Evolutionary conservation across 2,113 vertebrate genomes (phyloP).

Genomic region (Caretta caretta): DNA sequence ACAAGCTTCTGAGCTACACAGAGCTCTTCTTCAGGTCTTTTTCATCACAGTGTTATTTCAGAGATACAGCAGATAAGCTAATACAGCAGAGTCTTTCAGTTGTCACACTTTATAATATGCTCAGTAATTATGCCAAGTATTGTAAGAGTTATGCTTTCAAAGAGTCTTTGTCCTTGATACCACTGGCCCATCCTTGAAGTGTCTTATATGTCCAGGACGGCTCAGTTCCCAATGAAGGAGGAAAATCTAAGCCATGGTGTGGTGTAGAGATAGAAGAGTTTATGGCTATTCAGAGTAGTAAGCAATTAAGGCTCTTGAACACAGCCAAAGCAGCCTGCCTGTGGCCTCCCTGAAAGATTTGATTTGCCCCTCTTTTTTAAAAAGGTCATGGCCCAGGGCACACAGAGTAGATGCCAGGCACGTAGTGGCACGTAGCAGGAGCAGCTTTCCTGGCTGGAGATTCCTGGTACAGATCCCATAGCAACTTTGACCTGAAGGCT

Average conservation of each 20-base stretch:
- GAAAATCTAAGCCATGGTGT: background rate
- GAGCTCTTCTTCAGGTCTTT: too few relatives aligned
- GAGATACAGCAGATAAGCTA: background rate
- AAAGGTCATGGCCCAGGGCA: background rate
- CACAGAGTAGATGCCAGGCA: background rate
- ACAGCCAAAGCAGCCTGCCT: background rate
- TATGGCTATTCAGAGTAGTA: background rate
- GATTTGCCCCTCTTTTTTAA: background rate
- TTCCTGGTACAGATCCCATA: background rate
- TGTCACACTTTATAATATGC: background rate
- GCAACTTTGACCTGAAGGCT: fast-evolving
- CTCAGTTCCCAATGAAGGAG: background rate
- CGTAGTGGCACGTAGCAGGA: background rate
- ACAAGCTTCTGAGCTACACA: too few relatives aligned
- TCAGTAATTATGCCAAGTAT: background rate
- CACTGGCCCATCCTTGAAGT: background rate
- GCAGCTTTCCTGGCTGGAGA: background rate
- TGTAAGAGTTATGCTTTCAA: background rate
- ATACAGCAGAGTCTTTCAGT: background rate
- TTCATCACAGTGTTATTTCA: too few relatives aligned
- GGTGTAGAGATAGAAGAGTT: background rate
- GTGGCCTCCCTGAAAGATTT: background rate
- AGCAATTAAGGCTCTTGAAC: background rate
- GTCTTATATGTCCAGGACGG: background rate
- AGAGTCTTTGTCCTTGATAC: background rate